Conservation (phyloP, 2,888 invertebrate genomes). For the Xanthia icteritia region DNA sequence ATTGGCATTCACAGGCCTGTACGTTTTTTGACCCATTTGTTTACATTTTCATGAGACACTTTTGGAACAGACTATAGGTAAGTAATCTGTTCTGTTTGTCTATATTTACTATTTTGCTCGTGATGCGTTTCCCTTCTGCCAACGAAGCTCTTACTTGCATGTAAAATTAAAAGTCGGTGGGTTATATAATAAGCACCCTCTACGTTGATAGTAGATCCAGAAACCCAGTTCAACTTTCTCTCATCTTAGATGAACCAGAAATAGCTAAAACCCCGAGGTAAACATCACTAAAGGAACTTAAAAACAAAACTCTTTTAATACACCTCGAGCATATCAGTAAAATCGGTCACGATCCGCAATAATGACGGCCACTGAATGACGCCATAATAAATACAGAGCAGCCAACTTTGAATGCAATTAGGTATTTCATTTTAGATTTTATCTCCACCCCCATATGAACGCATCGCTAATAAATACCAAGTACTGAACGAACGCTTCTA, state of each 20-base stretch:
- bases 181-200: too few species aligned
- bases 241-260: not conserved
- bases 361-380: slow-evolving; percentile 57
- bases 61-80: not conserved
- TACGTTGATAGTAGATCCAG: not conserved
- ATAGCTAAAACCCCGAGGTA: not conserved
- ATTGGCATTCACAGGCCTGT: not conserved
- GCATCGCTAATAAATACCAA: slow-evolving; percentile 71
- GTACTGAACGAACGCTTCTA: slow-evolving; percentile 68
- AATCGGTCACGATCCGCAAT: slow-evolving; percentile 58
- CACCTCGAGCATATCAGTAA: slow-evolving; percentile 38
- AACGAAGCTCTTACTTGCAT: not conserved
- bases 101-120: not conserved
- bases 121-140: not conserved
- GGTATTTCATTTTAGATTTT: slow-evolving; percentile 74
- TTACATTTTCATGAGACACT: not conserved
- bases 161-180: not conserved
- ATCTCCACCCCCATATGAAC: slow-evolving; percentile 74
- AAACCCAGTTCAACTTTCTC: not conserved
- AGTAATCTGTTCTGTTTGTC: not conserved
- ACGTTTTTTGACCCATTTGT: not conserved
- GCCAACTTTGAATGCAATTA: slow-evolving; percentile 65
- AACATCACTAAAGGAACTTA: not conserved
- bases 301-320: slow-evolving; percentile 33
- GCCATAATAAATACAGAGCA: slow-evolving; percentile 59